Evolutionary conservation across 2,113 vertebrate species (phyloP), one percentile per base, ranked within the genome.

Genomic region (Perca flavescens): DNA sequence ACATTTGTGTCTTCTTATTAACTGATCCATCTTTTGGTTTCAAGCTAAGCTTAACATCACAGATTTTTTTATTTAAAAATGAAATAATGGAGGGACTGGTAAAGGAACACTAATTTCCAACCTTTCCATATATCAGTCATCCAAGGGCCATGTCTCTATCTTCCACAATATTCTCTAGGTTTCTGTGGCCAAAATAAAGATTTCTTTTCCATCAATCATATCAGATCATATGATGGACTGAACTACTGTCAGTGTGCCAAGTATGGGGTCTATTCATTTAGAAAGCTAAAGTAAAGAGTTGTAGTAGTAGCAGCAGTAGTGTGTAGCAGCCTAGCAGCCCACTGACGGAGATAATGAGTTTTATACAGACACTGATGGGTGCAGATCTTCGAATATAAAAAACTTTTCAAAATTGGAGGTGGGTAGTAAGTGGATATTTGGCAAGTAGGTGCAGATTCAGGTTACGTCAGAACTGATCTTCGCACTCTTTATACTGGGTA

Each of bases 1-100:
- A 74, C n/a, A 0, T 49, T 40, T 69, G 21, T 74, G 31, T 66
- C 70, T 71, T 67, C 50, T 54, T 77, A 70, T 46, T 80, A 65
- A 69, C 66, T n/a, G 15, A 19, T 22, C n/a, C 31, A 50, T 25
- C 21, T 5, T 74, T 74, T 2, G 53, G 34, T 66, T 67, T 47
- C 22, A 40, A 66, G 61, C 53, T 25, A 36, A 52, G 17, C 25
- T 50, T 16, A 21, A 82, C 22, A 65, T 11, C 22, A 5, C 10
- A 9, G 10, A 15, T 22, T 13, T 52, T 83, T 47, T 62, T n/a
- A 74, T 74, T 54, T 56, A 69, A 47, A 68, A 73, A 22, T 53
- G 17, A 70, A 22, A 66, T 62, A 72, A 79, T 66, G 22, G 25
- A 60, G 63, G 34, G 49, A 67, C 25, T 65, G 12, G 28, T 58